Conservation (phyloP, 2,888 invertebrate genomes). For the Parnassius glacialis region DNA sequence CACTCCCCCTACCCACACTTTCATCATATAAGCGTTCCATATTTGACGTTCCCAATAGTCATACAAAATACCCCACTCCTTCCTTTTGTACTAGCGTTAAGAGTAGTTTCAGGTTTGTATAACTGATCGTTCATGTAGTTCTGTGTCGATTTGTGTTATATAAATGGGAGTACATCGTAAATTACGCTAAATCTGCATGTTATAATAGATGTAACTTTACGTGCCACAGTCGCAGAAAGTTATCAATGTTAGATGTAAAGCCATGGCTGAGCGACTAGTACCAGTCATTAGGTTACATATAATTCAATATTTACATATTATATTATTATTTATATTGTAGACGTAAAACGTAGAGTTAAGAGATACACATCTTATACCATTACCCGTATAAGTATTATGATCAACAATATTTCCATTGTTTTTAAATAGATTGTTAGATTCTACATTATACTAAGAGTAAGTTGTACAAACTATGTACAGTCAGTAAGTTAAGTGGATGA, state of each 20-base stretch:
- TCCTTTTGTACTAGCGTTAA: slow-evolving; percentile 26
- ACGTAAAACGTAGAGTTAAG: slow-evolving; percentile 67
- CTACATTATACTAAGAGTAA: slow-evolving; percentile 55
- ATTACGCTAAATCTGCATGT: slow-evolving; percentile 21
- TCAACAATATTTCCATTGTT: slow-evolving; percentile 78
- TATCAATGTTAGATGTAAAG: slow-evolving; percentile 53
- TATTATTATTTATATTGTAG: slow-evolving; percentile 67
- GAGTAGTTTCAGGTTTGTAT: slow-evolving; percentile 31
- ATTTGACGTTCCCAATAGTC: slow-evolving; percentile 21
- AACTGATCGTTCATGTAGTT: slow-evolving; percentile 24
- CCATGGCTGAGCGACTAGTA: slow-evolving; percentile 69
- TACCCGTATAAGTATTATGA: slow-evolving; percentile 77
- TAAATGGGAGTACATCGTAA: slow-evolving; percentile 30
- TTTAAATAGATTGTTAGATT: slow-evolving; percentile 64
- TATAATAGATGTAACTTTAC: slow-evolving; percentile 31
- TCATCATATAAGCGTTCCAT: slow-evolving; percentile 15
- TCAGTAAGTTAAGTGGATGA: slow-evolving; percentile 52
- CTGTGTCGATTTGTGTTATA: slow-evolving; percentile 30
- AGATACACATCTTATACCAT: slow-evolving; percentile 73
- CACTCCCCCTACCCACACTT: background rate
- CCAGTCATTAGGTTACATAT: slow-evolving; percentile 70
- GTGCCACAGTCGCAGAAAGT: slow-evolving; percentile 47
- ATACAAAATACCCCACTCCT: slow-evolving; percentile 23
- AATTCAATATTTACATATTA: slow-evolving; percentile 62
- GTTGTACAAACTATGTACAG: slow-evolving; percentile 80